Conservation (phyloP, 2,888 invertebrate genomes). For the Himalopsyche tibetana region DNA sequence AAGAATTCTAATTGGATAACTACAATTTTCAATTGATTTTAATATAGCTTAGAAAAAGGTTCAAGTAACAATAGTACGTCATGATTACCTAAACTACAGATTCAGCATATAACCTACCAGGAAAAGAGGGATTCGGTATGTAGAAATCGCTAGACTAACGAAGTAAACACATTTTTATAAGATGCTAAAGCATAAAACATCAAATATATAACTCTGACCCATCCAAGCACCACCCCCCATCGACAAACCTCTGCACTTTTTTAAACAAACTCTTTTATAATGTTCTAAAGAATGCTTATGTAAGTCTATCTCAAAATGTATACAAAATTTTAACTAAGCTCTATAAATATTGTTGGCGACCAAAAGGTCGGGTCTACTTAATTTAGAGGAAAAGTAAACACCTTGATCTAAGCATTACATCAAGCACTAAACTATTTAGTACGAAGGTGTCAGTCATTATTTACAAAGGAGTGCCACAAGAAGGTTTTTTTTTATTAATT, state of each 20-base stretch:
- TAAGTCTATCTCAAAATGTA: conserved; percentile 56
- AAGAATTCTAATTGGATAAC: conserved; percentile 35
- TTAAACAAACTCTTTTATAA: conserved; percentile 44
- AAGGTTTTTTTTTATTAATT: not conserved
- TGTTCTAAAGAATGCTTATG: conserved; percentile 58
- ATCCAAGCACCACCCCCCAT: conserved; percentile 74
- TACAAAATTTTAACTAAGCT: conserved; percentile 52
- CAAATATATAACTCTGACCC: conserved; percentile 73
- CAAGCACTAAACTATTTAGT: conserved; percentile 64
- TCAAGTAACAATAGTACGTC: conserved; percentile 23
- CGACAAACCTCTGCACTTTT: conserved; percentile 44
- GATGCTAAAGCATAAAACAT: conserved; percentile 61
- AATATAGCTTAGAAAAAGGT: conserved; percentile 3
- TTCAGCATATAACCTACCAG: conserved; percentile 57
- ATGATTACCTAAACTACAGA: conserved; percentile 39
- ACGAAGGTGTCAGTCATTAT: conserved; percentile 59
- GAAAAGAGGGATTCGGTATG: conserved; percentile 58
- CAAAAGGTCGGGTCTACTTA: conserved; percentile 26
- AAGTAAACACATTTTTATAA: conserved; percentile 60
- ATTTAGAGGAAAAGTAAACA: conserved; percentile 53
- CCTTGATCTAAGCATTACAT: conserved; percentile 64
- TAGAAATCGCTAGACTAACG: conserved; percentile 64
- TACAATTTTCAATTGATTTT: not conserved
- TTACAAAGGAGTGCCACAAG: conserved; percentile 52
- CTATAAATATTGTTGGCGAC: conserved; percentile 36